Evolutionary conservation across 2,888 invertebrate genomes (phyloP), one percentile per base, ranked within the genome.

Genomic region (Disparrhopalites patrizii): DNA sequence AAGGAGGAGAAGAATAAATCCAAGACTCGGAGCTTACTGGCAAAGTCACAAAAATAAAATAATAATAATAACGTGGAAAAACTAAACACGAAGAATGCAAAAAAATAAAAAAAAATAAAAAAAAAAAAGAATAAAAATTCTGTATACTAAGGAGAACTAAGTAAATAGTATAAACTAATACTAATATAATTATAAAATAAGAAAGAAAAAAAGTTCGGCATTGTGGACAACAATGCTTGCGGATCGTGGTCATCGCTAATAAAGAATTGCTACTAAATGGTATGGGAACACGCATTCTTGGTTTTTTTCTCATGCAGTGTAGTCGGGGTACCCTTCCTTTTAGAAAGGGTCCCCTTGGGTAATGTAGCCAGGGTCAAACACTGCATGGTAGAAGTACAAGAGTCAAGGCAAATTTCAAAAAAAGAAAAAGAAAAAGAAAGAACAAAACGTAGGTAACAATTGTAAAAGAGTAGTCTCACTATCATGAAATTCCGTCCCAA

Each of bases 181-280:
- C 47, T 47, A 47, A 47, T 15, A 18, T 40, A 7, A 7, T 8
- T 47, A 47, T 47, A 47, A 47, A 47, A 47, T 23, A 23, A 47
- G 28, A 25, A 57, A 27, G 27, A 40, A 30, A 38, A 47, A 58
- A 58, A 18, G 1, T 38, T 8, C 31, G 60, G 60, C 60, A 61
- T 47, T 61, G 60, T 61, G 60, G 60, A 61, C 60, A 61, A 61
- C 60, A 61, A 61, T 61, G 60, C 60, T 61, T 50, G 25, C 13
- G 40, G 40, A 38, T 55, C 25, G 18, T 40, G 40, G 38, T 58
- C 47, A 47, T 47, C 20, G 47, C 5, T 20, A 8, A 47, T 23
- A 30, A 28, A 10, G 18, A 18, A 28, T 3, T 4, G 27, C 8
- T 10, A 28, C 52, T 28, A 5, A 25, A n/a, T n/a, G n/a, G n/a